Evolutionary conservation across 1,140 invertebrate species (phyloP), one percentile per base, ranked within the genome.

Genomic region (Paralvinella palmiformis): DNA sequence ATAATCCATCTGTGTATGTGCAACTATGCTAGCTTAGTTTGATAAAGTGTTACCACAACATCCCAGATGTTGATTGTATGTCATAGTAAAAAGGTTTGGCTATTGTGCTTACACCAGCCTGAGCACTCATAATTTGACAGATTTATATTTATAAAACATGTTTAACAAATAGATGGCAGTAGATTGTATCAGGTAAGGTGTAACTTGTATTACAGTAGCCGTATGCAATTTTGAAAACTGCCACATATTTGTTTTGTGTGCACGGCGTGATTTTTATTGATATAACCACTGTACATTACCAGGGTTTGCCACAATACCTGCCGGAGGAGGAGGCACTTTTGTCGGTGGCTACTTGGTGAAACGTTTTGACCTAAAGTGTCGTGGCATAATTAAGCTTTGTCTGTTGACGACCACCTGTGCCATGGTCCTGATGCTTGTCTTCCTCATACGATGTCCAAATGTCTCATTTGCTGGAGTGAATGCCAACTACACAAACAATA

Each of bases 341-440:
- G 72, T 89, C 1, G 90, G 91, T 35, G 90, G 90, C 2, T 91
- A 88, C 76, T 74, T 91, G 59, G 86, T 91, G 24, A 91, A 91
- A 77, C 84, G 84, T 37, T 86, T 87, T 72, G 85, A 86, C 35
- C 75, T 91, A n/a, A 79, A 84, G 17, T 88, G 89, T 65, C 83
- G 84, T 0, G 88, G 87, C n/a, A 91, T 91, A 65, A 85, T 91
- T 37, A 87, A 87, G 73, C 83, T 91, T 66, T 91, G 88, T 71
- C 79, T 89, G 0, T 72, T 84, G 2, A 79, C 85, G 37, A 86
- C 88, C 0, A 71, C 84, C 7, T 65, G 86, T 1, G 85, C 86
- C 1, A 83, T 87, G 0, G 66, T 84, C 3, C 85, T 88, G 61
- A 85, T 84, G 0, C 78, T 88, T 33, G 84, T 85, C 60, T 89